Evolutionary conservation across 64 coral and sea anemone genomes (phyloP).

Genomic region (Hydrozoanthus tunicans): DNA sequence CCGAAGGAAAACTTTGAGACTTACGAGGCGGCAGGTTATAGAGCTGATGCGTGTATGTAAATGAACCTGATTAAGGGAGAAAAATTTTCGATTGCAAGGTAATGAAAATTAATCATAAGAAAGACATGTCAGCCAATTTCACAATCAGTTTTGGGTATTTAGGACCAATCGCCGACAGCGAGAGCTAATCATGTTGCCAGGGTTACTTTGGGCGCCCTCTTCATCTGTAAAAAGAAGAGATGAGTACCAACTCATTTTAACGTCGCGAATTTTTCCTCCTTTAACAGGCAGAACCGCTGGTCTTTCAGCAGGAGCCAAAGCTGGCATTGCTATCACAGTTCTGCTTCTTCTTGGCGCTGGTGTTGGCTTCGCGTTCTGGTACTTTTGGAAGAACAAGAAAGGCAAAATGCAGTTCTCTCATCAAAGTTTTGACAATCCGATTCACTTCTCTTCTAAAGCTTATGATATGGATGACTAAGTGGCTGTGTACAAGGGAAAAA

Average conservation of each 20-base stretch:
- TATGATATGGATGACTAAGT: conserved; percentile 43
- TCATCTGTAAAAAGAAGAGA: too few relatives aligned
- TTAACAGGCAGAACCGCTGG: conserved; percentile 30
- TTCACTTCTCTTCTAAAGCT: conserved; percentile 62
- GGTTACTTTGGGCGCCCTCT: too few relatives aligned
- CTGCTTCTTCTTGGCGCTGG: conserved; percentile 36
- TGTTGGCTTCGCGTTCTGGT: conserved; percentile 17
- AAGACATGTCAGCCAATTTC: too few relatives aligned
- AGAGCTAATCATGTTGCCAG: too few relatives aligned
- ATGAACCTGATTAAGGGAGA: too few relatives aligned
- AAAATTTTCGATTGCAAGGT: too few relatives aligned
- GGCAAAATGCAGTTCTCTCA: conserved; percentile 24
- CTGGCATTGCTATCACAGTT: conserved; percentile 50
- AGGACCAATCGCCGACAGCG: too few relatives aligned
- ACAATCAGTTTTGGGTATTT: too few relatives aligned
- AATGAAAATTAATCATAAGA: too few relatives aligned
- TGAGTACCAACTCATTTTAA: neutral
- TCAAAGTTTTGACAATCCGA: conserved; percentile 60
- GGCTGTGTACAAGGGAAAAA: neutral
- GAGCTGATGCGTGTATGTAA: too few relatives aligned
- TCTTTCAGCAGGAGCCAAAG: conserved; percentile 51
- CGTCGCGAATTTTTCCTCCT: neutral
- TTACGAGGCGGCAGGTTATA: too few relatives aligned
- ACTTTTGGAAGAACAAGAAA: conserved; percentile 53
- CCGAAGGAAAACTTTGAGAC: too few relatives aligned